These are phyloP conservation scores for Nipponacmea schrenckii DNA, from an alignment of 2,888 invertebrate genomes.

Conservation along the genomic window DNA sequence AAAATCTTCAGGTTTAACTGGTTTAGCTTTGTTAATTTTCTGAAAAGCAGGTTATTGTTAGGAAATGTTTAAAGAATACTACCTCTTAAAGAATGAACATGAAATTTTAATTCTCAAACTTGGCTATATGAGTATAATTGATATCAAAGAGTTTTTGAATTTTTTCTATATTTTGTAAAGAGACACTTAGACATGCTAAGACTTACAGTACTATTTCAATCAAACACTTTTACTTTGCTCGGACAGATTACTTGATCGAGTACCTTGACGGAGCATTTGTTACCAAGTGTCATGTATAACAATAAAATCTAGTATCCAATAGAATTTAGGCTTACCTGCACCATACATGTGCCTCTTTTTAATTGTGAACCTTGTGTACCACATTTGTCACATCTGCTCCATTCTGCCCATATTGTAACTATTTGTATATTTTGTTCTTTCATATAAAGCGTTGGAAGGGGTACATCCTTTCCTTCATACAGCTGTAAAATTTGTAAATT, in stretches of 20 bases:
- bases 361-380: slow-evolving; percentile 72
- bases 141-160: no score
- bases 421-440: slow-evolving; percentile 61
- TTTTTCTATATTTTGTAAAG: no score
- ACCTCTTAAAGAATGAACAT: no score
- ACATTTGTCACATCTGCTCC: slow-evolving; percentile 78
- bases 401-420: slow-evolving; percentile 74
- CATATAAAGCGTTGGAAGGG: slow-evolving; percentile 66
- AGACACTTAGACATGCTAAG: no score
- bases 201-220: no score
- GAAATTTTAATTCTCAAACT: no score
- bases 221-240: no score
- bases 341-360: slow-evolving; percentile 75
- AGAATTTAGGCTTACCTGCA: slow-evolving; percentile 46
- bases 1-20: slow-evolving; percentile 45
- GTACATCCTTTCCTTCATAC: background rate
- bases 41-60: slow-evolving; percentile 16
- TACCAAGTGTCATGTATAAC: no score
- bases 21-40: slow-evolving; percentile 40
- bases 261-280: no score
- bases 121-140: background rate
- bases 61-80: no score
- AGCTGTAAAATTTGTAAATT: background rate
- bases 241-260: no score
- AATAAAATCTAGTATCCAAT: no score